Conservation (phyloP, 1,140 invertebrate species). For the Wasmannia auropunctata region DNA sequence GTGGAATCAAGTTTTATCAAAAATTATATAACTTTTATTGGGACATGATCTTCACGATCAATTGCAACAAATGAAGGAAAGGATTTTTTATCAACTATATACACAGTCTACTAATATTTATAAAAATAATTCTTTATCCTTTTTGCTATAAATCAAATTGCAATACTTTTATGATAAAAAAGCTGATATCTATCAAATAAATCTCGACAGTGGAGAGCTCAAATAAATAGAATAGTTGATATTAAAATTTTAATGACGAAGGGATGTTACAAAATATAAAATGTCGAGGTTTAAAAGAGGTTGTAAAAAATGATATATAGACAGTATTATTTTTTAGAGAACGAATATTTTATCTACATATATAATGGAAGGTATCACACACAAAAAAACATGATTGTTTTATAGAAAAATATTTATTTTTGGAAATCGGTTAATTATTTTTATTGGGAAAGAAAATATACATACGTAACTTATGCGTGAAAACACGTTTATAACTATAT, state of each 20-base stretch:
- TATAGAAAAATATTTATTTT: constrained; percentile 27
- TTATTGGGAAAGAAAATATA: constrained; percentile 11
- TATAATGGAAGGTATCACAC: background rate
- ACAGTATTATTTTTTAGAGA: background rate
- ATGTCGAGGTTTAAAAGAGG: background rate
- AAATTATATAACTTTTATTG: background rate
- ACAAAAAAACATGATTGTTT: background rate
- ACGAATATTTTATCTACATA: background rate
- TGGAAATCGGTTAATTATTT: background rate
- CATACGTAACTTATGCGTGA: background rate
- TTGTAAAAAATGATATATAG: background rate
- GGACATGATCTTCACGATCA: background rate
- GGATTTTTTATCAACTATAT: background rate
- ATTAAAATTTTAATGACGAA: background rate
- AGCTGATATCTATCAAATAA: background rate
- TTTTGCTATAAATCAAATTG: background rate
- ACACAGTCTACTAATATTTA: background rate
- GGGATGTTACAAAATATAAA: background rate
- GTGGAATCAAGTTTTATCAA: background rate
- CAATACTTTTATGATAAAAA: background rate
- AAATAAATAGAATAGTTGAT: background rate
- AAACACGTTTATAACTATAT: background rate
- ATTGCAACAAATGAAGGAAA: background rate
- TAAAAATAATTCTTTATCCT: background rate
- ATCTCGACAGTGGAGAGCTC: background rate